Evolutionary conservation across 2,888 invertebrate species (phyloP).

Genomic region (Baronia brevicornis): DNA sequence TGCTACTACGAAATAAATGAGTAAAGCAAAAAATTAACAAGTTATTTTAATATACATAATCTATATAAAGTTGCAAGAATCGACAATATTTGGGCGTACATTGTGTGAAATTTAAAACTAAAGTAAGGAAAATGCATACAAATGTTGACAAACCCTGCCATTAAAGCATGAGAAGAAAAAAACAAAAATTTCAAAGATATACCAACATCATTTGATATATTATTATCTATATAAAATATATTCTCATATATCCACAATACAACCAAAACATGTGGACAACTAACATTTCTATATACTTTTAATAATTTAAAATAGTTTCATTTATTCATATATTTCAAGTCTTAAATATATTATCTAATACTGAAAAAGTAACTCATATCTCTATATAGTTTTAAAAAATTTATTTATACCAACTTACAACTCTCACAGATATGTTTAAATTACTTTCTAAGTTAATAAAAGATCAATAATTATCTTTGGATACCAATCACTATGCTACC

Average conservation of each 20-base stretch:
- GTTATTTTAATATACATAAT: conserved; percentile 43
- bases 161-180: no score
- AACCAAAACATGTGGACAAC: not conserved
- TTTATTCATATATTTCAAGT: conserved; percentile 53
- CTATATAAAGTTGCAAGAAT: conserved; percentile 29
- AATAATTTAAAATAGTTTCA: conserved; percentile 15
- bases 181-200: no score
- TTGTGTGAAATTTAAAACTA: no score
- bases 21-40: conserved; percentile 54
- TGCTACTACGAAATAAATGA: conserved; percentile 56
- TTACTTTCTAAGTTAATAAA: conserved; percentile 19
- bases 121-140: no score
- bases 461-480: no score
- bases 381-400: conserved; percentile 25
- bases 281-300: not conserved
- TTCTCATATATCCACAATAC: not conserved
- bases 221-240: no score
- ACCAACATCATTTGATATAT: no score
- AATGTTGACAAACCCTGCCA: no score
- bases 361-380: conserved; percentile 60
- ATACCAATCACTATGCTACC: no score
- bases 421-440: conserved; percentile 50
- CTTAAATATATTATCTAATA: conserved; percentile 64
- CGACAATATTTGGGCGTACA: no score
- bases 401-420: conserved; percentile 51